These are phyloP conservation scores for Antechinus stuartii DNA, from an alignment of 2,113 vertebrate genomes.

Conservation along the genomic window DNA sequence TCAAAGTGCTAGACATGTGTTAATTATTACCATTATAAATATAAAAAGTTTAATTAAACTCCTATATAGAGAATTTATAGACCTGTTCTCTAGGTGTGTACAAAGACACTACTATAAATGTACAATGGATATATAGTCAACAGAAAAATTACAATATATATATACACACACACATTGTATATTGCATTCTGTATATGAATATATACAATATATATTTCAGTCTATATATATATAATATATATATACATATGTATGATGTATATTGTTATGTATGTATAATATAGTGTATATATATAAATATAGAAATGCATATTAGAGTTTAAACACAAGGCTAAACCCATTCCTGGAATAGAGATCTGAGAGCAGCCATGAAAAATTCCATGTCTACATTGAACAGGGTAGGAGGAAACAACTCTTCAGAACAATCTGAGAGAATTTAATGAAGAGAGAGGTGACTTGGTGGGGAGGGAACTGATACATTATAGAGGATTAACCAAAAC, in stretches of 20 bases:
- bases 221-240: background rate
- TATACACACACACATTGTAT: background rate
- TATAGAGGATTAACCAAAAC: background rate
- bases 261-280: background rate
- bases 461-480: background rate
- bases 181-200: background rate
- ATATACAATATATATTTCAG: background rate
- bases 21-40: background rate
- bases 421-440: background rate
- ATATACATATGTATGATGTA: background rate
- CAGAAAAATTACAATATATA: background rate
- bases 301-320: background rate
- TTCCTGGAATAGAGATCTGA: background rate
- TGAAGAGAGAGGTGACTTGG: background rate
- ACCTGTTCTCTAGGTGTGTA: conserved; percentile 14
- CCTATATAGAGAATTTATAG: conserved; percentile 22
- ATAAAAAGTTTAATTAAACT: background rate
- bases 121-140: background rate
- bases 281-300: conserved; percentile 22
- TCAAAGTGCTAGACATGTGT: background rate
- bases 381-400: background rate
- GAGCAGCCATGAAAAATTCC: conserved; percentile 8
- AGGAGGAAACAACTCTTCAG: background rate
- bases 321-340: conserved; percentile 18
- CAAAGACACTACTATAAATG: background rate